phyloP scores from a whole-genome alignment of 2,888 invertebrate species.

The Tanaodytes sp. region DNA sequence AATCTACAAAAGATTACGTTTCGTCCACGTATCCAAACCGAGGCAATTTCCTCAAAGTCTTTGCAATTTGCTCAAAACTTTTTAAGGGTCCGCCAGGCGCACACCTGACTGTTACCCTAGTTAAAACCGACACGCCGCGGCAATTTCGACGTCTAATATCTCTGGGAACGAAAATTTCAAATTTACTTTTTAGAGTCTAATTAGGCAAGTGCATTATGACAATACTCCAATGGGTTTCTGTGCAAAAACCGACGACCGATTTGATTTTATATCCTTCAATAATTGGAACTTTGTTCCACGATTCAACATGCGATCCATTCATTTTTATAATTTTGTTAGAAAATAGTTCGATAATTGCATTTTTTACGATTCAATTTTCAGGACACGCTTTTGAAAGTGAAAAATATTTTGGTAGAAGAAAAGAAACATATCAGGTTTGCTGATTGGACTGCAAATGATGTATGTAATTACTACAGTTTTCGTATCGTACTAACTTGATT shows the following conservation, averaged over 20 bases:
- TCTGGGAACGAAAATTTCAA: slow-evolving; percentile 35
- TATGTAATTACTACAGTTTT: slow-evolving; percentile 74
- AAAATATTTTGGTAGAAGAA: slow-evolving; percentile 86
- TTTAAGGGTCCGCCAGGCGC: slow-evolving; percentile 54
- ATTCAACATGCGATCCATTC: neutral
- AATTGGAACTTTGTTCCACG: slow-evolving; percentile 30
- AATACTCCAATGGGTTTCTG: no score
- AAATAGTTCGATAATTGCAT: neutral
- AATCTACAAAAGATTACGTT: slow-evolving; percentile 61
- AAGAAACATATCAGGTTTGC: slow-evolving; percentile 94
- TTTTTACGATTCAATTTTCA: slow-evolving; percentile 72
- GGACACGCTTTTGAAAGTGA: slow-evolving; percentile 91
- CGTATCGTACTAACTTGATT: no score
- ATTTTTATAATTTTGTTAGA: neutral
- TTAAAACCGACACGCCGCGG: slow-evolving; percentile 41
- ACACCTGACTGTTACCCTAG: slow-evolving; percentile 50
- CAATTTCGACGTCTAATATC: slow-evolving; percentile 48
- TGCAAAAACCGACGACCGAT: no score
- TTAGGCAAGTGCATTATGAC: slow-evolving; percentile 37
- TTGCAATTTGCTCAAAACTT: slow-evolving; percentile 64
- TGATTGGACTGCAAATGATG: slow-evolving; percentile 94
- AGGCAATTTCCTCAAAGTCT: slow-evolving; percentile 61
- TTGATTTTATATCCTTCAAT: slow-evolving; percentile 35
- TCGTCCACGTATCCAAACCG: slow-evolving; percentile 58
- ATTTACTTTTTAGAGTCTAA: slow-evolving; percentile 42